phyloP scores from a whole-genome alignment of 92 coral and sea anemone species.

The Ricordea florida region DNA sequence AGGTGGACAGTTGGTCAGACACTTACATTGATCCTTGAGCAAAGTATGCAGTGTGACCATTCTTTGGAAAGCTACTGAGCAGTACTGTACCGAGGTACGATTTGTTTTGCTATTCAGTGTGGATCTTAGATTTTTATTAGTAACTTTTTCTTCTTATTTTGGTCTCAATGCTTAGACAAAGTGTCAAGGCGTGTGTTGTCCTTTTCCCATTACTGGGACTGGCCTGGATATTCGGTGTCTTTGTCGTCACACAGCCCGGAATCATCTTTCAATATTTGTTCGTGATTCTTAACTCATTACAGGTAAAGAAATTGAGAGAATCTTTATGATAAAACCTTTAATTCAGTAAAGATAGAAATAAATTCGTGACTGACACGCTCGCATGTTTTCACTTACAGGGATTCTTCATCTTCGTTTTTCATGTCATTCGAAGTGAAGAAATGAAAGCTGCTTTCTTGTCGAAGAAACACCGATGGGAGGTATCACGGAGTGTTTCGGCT shows the following conservation, averaged over 20 bases:
- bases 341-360: not conserved
- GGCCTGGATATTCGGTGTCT: constrained; percentile 53
- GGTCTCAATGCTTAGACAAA: not conserved
- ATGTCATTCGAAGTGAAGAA: constrained; percentile 71
- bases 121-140: too few species aligned
- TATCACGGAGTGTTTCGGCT: not conserved
- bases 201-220: constrained; percentile 55
- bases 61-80: too few species aligned
- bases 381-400: constrained; percentile 57
- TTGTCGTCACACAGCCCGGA: constrained; percentile 10
- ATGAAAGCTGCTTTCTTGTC: constrained; percentile 32
- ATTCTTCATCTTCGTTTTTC: constrained; percentile 68
- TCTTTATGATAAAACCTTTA: not conserved
- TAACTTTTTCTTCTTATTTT: not conserved
- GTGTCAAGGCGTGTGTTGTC: constrained; percentile 46
- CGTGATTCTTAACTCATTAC: constrained; percentile 48
- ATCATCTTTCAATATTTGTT: constrained; percentile 52
- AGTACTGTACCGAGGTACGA: too few species aligned
- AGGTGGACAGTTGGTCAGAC: too few species aligned
- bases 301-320: constrained; percentile 18
- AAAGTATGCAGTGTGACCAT: too few species aligned
- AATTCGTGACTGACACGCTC: too few species aligned
- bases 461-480: constrained; percentile 45
- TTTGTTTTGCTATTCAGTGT: too few species aligned
- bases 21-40: too few species aligned